Conservation (phyloP, 2,797 vertebrate species). For the Crax fasciolata region DNA sequence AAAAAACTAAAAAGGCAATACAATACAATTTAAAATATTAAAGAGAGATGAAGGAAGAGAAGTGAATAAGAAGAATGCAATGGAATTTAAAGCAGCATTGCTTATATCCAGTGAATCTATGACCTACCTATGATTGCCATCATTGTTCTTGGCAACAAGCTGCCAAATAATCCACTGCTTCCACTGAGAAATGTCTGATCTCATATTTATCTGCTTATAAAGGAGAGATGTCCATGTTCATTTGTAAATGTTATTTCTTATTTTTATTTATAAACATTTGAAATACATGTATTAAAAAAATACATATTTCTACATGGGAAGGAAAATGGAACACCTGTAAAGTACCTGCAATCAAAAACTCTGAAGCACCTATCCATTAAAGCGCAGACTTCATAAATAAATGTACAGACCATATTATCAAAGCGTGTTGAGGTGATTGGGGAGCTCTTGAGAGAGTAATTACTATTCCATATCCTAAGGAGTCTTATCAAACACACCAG, state of each 20-base stretch:
- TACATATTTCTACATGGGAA: neutral
- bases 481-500: slow-evolving; percentile 10
- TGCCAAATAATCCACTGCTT: neutral
- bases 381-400: neutral
- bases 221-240: neutral
- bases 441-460: slow-evolving; percentile 3
- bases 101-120: neutral
- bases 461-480: neutral
- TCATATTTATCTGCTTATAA: neutral
- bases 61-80: neutral
- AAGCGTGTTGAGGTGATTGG: neutral
- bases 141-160: neutral
- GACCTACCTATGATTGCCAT: neutral
- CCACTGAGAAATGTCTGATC: neutral
- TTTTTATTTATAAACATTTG: slow-evolving; percentile 16
- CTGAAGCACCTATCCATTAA: neutral
- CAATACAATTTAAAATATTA: neutral
- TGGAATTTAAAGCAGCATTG: neutral
- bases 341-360: neutral
- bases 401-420: neutral
- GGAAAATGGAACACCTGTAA: neutral
- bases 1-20: neutral
- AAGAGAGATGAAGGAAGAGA: neutral
- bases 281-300: neutral
- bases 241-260: slow-evolving; percentile 17